Conservation (phyloP, 2,113 vertebrate species). For the Anseranas semipalmata region DNA sequence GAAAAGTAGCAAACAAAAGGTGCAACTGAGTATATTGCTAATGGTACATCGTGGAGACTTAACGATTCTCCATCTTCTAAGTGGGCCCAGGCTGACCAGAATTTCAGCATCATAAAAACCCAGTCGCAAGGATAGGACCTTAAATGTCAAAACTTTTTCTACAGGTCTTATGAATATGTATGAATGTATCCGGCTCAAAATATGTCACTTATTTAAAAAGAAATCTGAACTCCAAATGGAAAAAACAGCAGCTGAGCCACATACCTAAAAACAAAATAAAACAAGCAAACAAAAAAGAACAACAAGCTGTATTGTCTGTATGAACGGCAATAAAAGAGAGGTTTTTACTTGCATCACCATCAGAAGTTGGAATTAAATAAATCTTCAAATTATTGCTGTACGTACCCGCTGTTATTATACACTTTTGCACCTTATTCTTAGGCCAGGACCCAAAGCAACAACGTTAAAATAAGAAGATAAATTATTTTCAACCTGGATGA, state of each 20-base stretch:
- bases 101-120: not conserved
- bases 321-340: not conserved
- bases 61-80: not conserved
- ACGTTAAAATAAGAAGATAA: constrained; percentile 6
- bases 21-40: not conserved
- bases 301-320: not conserved
- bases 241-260: not conserved
- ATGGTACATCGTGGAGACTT: not conserved
- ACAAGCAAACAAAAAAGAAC: not conserved
- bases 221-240: not conserved
- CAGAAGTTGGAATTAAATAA: not conserved
- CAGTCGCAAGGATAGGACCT: not conserved
- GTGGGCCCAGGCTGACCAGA: not conserved
- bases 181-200: not conserved
- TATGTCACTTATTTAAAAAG: not conserved
- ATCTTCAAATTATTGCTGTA: not conserved
- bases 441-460: not conserved
- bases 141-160: constrained; percentile 6
- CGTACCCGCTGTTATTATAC: not conserved
- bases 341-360: not conserved
- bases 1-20: not conserved
- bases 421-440: not conserved
- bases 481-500: constrained; percentile 8
- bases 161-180: constrained; percentile 12
- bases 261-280: not conserved